Conservation (phyloP, 2,888 invertebrate species). For the Machimus rusticus region DNA sequence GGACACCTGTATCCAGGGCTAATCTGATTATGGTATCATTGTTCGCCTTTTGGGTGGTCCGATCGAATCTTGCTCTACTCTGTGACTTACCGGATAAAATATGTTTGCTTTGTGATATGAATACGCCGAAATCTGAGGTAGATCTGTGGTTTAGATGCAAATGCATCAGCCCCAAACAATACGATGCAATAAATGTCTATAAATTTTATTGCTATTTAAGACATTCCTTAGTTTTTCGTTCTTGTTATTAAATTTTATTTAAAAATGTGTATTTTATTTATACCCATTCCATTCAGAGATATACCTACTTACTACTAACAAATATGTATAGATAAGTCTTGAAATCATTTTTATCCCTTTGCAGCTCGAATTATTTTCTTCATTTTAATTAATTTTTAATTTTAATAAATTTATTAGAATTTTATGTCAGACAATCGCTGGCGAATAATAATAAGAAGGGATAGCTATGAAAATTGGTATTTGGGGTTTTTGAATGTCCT, state of each 20-base stretch:
- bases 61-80: not conserved
- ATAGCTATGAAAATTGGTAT: no score
- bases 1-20: not conserved
- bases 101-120: not conserved
- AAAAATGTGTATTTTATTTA: no score
- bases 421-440: no score
- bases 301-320: no score
- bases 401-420: no score
- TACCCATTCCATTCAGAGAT: no score
- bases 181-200: not conserved
- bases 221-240: not conserved
- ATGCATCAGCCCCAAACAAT: not conserved
- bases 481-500: no score
- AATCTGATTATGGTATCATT: not conserved
- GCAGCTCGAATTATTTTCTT: no score
- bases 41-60: not conserved
- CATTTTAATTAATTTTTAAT: no score
- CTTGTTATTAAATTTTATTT: not conserved
- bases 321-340: no score
- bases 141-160: not conserved
- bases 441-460: no score
- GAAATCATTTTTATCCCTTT: no score
- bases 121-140: not conserved
- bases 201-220: not conserved
- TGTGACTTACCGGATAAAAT: not conserved